Conservation (phyloP, 2,888 invertebrate species). For the Drosophila incognita region DNA sequence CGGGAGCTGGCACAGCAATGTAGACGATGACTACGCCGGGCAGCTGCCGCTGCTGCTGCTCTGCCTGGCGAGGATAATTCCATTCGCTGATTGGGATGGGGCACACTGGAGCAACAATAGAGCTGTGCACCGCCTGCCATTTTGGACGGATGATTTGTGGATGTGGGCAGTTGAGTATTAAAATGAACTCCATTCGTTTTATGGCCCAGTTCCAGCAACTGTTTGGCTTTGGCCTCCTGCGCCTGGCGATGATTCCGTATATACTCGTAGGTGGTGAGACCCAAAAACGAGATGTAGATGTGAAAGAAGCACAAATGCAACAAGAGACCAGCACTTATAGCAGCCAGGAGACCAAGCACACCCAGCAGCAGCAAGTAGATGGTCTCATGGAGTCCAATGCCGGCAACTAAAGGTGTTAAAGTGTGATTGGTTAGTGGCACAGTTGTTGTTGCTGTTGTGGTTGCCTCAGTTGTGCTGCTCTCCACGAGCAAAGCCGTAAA, state of each 20-base stretch:
- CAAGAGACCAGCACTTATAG: constrained; percentile 91
- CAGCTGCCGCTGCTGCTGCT: constrained; percentile 16
- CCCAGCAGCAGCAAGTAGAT: constrained; percentile 87
- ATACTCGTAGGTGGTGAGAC: constrained; percentile 96
- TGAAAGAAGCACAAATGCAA: constrained; percentile 95
- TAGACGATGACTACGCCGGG: constrained; percentile 59
- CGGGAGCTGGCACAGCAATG: constrained; percentile 85
- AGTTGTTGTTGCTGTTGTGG: not conserved
- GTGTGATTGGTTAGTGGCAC: constrained; percentile 42
- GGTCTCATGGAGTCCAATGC: constrained; percentile 86
- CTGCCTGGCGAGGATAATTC: not conserved
- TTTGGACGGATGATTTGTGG: constrained; percentile 78
- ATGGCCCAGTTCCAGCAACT: constrained; percentile 55
- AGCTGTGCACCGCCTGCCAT: constrained; percentile 67
- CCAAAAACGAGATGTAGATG: constrained; percentile 93
- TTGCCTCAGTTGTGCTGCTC: constrained; percentile 11
- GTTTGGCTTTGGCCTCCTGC: constrained; percentile 79
- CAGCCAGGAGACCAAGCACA: constrained; percentile 89
- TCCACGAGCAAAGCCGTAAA: constrained; percentile 64
- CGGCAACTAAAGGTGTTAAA: constrained; percentile 62
- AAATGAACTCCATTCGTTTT: constrained; percentile 68
- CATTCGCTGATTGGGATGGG: constrained; percentile 81
- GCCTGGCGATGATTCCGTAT: constrained; percentile 87
- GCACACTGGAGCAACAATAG: constrained; percentile 84
- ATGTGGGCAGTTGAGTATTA: constrained; percentile 55